A percentile compares a stretch with the other conserved stretches of the same genome.
phyloP scores from a whole-genome alignment of 2,797 vertebrate species.

The Sebastes baramenuke region DNA sequence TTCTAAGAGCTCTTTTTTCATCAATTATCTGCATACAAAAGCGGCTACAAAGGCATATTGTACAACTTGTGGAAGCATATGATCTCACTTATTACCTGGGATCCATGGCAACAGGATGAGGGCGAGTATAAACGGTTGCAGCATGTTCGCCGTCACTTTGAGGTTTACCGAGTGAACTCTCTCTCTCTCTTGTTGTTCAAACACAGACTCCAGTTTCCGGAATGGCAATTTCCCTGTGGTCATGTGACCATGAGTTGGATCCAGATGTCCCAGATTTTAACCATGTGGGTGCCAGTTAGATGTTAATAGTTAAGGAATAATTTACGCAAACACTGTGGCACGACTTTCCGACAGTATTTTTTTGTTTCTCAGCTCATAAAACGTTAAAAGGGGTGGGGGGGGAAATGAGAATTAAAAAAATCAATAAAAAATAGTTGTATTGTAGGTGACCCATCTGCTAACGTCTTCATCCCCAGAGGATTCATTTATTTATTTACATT shows the following conservation, averaged over 20 bases:
- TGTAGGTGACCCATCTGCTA: neutral
- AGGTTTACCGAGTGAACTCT: neutral
- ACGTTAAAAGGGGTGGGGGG: too few species aligned
- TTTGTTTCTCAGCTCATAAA: too few species aligned
- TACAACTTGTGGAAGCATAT: neutral
- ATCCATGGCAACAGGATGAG: slow-evolving; percentile 66
- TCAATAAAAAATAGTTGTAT: neutral
- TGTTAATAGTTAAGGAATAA: neutral
- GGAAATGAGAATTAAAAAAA: too few species aligned
- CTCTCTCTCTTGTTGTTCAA: neutral
- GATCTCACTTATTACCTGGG: slow-evolving; percentile 68
- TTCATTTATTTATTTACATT: neutral
- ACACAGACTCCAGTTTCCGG: slow-evolving; percentile 21
- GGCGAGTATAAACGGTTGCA: neutral
- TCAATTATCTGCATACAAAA: slow-evolving; percentile 2
- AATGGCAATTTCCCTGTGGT: slow-evolving; percentile 26
- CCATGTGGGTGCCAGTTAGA: slow-evolving; percentile 45
- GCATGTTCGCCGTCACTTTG: slow-evolving; percentile 49
- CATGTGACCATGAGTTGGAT: slow-evolving; percentile 61
- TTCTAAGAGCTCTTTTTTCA: neutral
- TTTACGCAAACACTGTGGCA: neutral
- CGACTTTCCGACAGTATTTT: too few species aligned
- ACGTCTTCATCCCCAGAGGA: neutral
- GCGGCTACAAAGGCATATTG: neutral
- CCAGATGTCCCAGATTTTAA: slow-evolving; percentile 77